phyloP scores from a whole-genome alignment of 2,888 invertebrate species.

The Hofmannophila pseudospretella region DNA sequence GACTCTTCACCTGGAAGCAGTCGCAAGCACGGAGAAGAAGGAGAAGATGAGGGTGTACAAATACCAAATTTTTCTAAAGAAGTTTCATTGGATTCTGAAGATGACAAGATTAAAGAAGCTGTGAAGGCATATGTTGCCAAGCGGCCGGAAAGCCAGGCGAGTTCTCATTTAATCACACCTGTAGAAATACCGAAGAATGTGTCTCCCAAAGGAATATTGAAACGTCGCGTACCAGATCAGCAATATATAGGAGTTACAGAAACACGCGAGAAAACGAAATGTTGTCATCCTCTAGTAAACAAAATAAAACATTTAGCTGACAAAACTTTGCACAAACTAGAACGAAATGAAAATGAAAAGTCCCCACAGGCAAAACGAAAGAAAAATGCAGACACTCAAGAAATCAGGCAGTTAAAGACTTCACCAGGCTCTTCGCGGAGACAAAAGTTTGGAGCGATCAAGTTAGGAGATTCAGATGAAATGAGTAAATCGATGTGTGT shows the following conservation, averaged over 20 bases:
- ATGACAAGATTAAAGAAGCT: constrained; percentile 48
- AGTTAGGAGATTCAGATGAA: constrained; percentile 70
- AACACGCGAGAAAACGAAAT: constrained; percentile 71
- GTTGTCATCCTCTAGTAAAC: constrained; percentile 80
- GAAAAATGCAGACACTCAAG: constrained; percentile 76
- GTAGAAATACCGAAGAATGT: constrained; percentile 57
- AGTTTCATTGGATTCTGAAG: constrained; percentile 67
- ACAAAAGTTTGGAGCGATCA: constrained; percentile 70
- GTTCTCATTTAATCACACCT: constrained; percentile 43
- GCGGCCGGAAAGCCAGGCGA: constrained; percentile 47
- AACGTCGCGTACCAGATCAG: constrained; percentile 65
- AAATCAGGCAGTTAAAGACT: constrained; percentile 78
- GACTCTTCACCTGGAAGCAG: constrained; percentile 74
- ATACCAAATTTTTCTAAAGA: constrained; percentile 73
- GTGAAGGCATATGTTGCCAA: constrained; percentile 37
- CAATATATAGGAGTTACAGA: constrained; percentile 62
- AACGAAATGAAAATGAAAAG: constrained; percentile 62
- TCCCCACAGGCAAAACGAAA: constrained; percentile 57
- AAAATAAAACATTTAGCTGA: constrained; percentile 81
- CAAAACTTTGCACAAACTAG: constrained; percentile 75
- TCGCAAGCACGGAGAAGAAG: constrained; percentile 65
- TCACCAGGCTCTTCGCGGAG: constrained; percentile 80
- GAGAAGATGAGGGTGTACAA: constrained; percentile 63
- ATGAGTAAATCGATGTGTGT: constrained; percentile 66
- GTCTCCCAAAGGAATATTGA: constrained; percentile 75